Evolutionary conservation across 2,797 vertebrate species (phyloP), one percentile per base, ranked within the genome.

Genomic region (Adelosebastes latens): DNA sequence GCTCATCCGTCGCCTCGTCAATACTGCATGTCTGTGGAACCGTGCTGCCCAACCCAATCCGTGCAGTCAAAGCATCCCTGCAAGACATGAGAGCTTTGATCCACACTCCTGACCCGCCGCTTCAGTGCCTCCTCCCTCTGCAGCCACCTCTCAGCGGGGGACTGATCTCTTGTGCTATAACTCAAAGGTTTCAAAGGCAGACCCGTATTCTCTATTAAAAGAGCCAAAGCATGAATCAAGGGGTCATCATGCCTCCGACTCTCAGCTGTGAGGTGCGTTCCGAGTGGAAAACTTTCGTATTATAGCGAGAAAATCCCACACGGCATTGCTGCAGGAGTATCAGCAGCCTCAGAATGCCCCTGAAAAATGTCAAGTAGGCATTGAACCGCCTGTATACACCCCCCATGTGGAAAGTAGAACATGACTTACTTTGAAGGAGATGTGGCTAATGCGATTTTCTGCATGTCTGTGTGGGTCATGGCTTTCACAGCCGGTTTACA

Each of bases 401-500:
- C 31, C 59, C 31, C n/a, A 29, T 75, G 73, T 70, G 56, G 70
- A 85, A 81, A 81, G 65, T 49, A 75, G 80, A 77, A 81, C 70
- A 64, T 18, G 65, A 42, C 69, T 85, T 39, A 69, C 84, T 89
- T 87, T 87, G 82, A 91, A 85, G 84, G 65, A 53, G 81, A 88
- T 80, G 67, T 60, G 55, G 52, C 72, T 88, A 90, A 91, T 86
- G 78, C 61, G 82, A 92, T 88, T 91, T 95, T 93, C 77, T 87
- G 84, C 79, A 82, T 90, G 80, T 95, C 92, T 81, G 87, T 94
- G 88, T 94, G 93, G 95, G 94, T 96, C 90, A 94, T 81, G 80
- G 95, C 93, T 92, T 93, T 93, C 90, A 80, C 92, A 92, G 91
- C 88, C 22, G 89, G 88, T 93, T 95, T 94, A 79, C 89, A 94